These are phyloP conservation scores for Xestia ashworthii DNA, from an alignment of 2,888 invertebrate genomes.

Conservation along the genomic window DNA sequence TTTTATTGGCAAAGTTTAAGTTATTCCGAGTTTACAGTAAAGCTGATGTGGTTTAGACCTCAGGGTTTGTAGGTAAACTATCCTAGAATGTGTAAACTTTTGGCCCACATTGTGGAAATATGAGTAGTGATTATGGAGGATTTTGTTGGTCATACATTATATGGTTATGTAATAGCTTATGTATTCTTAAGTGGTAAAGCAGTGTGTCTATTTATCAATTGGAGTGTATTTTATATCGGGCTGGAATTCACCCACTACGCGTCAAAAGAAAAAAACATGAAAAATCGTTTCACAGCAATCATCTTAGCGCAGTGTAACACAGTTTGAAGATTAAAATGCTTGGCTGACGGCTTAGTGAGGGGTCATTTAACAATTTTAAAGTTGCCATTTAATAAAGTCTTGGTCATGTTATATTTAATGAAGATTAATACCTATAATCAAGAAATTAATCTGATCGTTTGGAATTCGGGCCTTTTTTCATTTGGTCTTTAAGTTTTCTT, in stretches of 20 bases:
- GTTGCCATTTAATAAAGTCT: too few species aligned
- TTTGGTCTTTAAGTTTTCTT: too few species aligned
- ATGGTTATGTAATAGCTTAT: neutral
- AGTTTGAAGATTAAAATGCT: neutral
- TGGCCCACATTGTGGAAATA: neutral
- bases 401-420: too few species aligned
- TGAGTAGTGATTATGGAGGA: neutral
- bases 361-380: too few species aligned
- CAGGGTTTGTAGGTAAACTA: constrained; percentile 26
- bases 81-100: constrained; percentile 28
- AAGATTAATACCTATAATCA: too few species aligned
- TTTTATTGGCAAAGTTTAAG: constrained; percentile 57
- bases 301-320: neutral
- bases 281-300: neutral
- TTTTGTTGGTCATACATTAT: neutral
- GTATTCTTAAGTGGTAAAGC: neutral
- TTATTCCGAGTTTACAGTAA: constrained; percentile 49
- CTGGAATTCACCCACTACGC: neutral
- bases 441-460: too few species aligned
- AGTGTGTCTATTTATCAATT: neutral
- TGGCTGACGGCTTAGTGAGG: neutral
- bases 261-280: neutral
- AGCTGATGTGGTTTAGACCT: constrained; percentile 50
- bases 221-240: neutral
- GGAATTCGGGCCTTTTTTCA: too few species aligned